A percentile compares a stretch with the other conserved stretches of the same genome.
Evolutionary conservation across 1,140 invertebrate genomes (phyloP).

Genomic region (Gryon sp.): DNA sequence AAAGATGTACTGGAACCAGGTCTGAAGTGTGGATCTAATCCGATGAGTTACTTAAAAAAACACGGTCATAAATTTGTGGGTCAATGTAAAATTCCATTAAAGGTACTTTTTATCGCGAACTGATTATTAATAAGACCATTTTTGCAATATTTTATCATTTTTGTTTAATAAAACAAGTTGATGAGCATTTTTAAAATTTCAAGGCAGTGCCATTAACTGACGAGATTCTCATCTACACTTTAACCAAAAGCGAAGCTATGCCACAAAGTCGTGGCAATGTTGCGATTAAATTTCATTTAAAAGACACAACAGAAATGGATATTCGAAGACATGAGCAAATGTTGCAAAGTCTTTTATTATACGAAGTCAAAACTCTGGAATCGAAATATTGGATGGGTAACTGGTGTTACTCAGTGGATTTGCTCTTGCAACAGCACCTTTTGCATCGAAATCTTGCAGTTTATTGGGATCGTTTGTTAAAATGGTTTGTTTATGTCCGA

Average conservation of each 20-base stretch:
- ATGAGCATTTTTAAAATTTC: too few relatives aligned
- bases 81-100: conserved; percentile 8
- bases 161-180: too few relatives aligned
- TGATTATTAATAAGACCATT: too few relatives aligned
- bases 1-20: not conserved
- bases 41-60: not conserved
- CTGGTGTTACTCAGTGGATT: not conserved
- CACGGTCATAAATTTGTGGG: conserved; percentile 9
- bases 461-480: not conserved
- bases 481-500: not conserved
- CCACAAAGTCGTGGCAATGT: not conserved
- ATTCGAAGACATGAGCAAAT: not conserved
- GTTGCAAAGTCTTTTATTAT: not conserved
- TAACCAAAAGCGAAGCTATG: not conserved
- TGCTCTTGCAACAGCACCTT: not conserved
- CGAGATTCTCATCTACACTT: not conserved
- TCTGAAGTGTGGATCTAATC: not conserved
- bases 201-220: not conserved
- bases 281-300: not conserved
- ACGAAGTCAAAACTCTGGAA: not conserved
- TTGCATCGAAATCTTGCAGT: not conserved
- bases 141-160: too few relatives aligned
- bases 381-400: not conserved
- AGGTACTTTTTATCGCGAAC: not conserved
- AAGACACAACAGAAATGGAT: not conserved